Evolutionary conservation across 2,888 invertebrate species (phyloP), one percentile per base, ranked within the genome.

Genomic region (Biston stratarius): DNA sequence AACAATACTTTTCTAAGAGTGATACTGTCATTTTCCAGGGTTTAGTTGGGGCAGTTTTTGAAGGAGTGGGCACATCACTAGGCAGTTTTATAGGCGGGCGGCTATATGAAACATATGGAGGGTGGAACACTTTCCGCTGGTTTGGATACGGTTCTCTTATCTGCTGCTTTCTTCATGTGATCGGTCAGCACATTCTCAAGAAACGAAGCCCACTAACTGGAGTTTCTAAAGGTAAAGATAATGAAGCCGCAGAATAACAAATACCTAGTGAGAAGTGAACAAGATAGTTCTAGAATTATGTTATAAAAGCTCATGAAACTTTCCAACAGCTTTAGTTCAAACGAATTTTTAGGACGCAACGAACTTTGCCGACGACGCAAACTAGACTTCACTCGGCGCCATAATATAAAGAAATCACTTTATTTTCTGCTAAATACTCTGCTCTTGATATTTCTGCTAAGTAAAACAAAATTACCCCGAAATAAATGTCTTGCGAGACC

Each of bases 21-120:
- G 24, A 55, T 11, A 53, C 12, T 24, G 9, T 15, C 8, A 24
- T 48, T 24, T 91, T 92, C 44, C 88, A 97, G 96, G 98, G 98
- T 61, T 89, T 98, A 49, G 96, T 98, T 40, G 97, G 98, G 12
- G 97, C 97, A 5, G 94, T 97, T 55, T 98, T 98, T 83, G 98
- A 98, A 91, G 98, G 98, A 14, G 93, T 98, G 12, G 98, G 98
- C 14, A 96, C 97, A 0, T 96, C 97, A 0, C 83, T 96, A 11
- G 98, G 98, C 45, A 97, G 97, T 82, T 95, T 97, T 11, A 87
- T 97, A 59, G 97, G 96, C n/a, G 98, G 98, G 0, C 83, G 95
- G 7, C 83, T 97, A 44, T 96, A 96, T 79, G 91, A 94, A n/a
- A 79, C 83, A 0, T 94, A 95, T 63, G 96, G 96, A 0, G 97